phyloP scores from a whole-genome alignment of 2,888 invertebrate species.

The Drosophila neonasuta region DNA sequence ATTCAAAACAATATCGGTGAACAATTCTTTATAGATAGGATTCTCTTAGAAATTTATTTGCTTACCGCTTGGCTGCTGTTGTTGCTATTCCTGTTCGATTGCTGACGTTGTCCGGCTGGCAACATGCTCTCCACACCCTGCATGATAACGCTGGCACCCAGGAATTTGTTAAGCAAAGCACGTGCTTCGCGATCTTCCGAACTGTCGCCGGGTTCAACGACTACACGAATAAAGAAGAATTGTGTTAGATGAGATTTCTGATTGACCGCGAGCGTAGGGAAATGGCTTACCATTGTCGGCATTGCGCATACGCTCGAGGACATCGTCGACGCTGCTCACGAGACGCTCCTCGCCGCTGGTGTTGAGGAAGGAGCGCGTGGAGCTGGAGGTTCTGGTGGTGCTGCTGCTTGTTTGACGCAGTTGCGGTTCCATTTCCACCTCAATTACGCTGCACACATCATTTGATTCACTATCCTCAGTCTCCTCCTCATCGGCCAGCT shows the following conservation, averaged over 20 bases:
- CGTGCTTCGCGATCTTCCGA: constrained; percentile 88
- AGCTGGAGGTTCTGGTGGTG: constrained; percentile 53
- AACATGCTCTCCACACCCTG: constrained; percentile 87
- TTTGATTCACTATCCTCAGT: constrained; percentile 75
- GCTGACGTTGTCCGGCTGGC: constrained; percentile 70
- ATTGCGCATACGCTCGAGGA: constrained; percentile 89
- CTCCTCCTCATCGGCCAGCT: constrained; percentile 66
- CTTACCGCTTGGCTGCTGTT: constrained; percentile 78
- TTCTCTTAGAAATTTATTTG: not conserved
- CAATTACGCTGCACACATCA: constrained; percentile 71
- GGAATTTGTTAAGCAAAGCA: constrained; percentile 90
- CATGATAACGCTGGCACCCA: constrained; percentile 91
- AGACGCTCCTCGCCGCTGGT: constrained; percentile 86
- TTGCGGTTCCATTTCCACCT: constrained; percentile 64
- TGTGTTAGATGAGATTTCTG: not conserved
- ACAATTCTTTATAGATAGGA: too few species aligned
- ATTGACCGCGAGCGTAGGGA: not conserved
- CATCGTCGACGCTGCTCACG: constrained; percentile 89
- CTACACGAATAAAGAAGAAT: constrained; percentile 78
- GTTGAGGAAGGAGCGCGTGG: constrained; percentile 87
- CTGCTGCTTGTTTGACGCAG: constrained; percentile 70
- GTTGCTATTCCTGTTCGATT: constrained; percentile 33
- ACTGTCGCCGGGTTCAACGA: constrained; percentile 86
- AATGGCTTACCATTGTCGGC: constrained; percentile 85
- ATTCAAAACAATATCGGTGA: too few species aligned